Evolutionary conservation across 2,797 vertebrate genomes (phyloP).

Genomic region (Pelochelys cantorii): DNA sequence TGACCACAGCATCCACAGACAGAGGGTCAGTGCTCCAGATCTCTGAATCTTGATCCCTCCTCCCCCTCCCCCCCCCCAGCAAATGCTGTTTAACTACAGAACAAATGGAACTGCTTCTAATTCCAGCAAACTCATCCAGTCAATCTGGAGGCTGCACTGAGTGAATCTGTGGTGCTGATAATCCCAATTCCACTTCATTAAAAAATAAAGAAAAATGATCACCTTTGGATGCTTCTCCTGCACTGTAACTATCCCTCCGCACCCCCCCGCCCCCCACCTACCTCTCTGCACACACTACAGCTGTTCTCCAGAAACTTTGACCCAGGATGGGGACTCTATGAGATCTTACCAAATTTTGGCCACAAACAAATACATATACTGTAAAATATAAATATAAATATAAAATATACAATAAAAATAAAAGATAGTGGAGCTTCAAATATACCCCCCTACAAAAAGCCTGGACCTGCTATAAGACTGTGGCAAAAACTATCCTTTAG

Average conservation of each 20-base stretch:
- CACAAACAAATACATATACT: background rate
- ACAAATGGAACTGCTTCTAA: accelerated
- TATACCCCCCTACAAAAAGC: background rate
- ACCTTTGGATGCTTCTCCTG: background rate
- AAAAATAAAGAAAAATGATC: background rate
- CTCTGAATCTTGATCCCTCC: background rate
- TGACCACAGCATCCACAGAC: slow-evolving; percentile 13
- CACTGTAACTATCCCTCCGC: background rate
- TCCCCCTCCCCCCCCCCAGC: background rate
- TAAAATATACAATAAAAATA: background rate
- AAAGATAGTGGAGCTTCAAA: accelerated
- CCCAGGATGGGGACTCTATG: accelerated
- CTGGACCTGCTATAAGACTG: background rate
- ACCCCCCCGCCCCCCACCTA: accelerated
- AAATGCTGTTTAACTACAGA: background rate
- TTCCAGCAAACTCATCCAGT: background rate
- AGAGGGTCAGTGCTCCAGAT: background rate
- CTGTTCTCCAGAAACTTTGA: accelerated
- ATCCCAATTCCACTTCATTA: accelerated
- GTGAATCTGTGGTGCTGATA: background rate
- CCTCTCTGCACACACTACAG: background rate
- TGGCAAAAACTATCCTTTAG: background rate
- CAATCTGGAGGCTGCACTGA: background rate
- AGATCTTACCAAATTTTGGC: background rate
- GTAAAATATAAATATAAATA: too few species aligned